Conservation (phyloP, 2,888 invertebrate genomes). For the Lomographa bimaculata region DNA sequence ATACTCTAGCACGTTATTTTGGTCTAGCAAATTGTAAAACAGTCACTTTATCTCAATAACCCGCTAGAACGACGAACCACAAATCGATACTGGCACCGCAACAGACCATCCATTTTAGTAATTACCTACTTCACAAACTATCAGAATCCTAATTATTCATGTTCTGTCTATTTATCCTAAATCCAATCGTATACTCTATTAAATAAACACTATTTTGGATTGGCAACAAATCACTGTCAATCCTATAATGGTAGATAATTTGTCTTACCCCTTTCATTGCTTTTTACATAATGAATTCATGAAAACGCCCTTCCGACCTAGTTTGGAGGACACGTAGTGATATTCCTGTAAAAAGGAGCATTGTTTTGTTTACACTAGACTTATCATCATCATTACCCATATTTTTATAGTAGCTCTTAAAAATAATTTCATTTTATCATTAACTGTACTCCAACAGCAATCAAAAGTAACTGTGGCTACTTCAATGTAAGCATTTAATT, state of each 20-base stretch:
- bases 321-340: constrained; percentile 17
- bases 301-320: constrained; percentile 29
- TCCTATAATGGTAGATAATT: constrained; percentile 34
- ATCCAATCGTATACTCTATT: constrained; percentile 29
- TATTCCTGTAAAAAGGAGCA: no score
- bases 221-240: constrained; percentile 38
- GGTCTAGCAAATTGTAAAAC: no score
- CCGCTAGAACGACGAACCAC: no score
- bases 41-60: no score
- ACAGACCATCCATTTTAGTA: constrained; percentile 13
- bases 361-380: no score
- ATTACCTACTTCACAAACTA: constrained; percentile 23
- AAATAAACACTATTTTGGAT: constrained; percentile 36
- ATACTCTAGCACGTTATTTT: no score
- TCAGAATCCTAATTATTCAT: constrained; percentile 28
- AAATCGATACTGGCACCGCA: constrained; percentile 11
- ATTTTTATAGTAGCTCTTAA: no score
- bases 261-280: constrained; percentile 36
- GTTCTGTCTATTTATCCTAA: constrained; percentile 25
- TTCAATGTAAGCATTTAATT: no score
- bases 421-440: no score
- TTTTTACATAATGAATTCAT: constrained; percentile 35
- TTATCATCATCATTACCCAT: no score
- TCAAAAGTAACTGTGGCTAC: no score
- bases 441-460: no score